phyloP scores from a whole-genome alignment of 2,113 vertebrate species.

The Syngnathoides biaculeatus region DNA sequence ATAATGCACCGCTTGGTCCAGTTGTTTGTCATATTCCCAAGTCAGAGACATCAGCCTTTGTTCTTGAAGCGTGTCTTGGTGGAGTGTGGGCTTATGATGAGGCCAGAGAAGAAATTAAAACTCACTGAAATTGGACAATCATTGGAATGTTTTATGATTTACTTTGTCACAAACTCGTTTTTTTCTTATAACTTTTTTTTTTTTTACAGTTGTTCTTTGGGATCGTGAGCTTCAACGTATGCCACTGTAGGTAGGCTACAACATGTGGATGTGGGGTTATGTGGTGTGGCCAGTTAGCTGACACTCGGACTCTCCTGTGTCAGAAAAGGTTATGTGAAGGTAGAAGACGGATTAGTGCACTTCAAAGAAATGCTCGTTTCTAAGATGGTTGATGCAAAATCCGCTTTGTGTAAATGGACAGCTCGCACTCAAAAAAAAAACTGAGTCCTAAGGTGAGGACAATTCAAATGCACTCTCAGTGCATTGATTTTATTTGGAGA shows the following conservation, averaged over 20 bases:
- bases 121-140: slow-evolving; percentile 26
- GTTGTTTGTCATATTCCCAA: slow-evolving; percentile 41
- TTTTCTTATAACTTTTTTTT: neutral
- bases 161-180: neutral
- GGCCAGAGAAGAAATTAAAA: slow-evolving; percentile 53
- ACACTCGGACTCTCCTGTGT: slow-evolving; percentile 39
- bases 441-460: slow-evolving; percentile 33
- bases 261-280: slow-evolving; percentile 13
- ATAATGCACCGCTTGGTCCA: slow-evolving; percentile 18
- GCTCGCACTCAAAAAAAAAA: slow-evolving; percentile 46
- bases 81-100: slow-evolving; percentile 44
- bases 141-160: neutral
- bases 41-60: slow-evolving; percentile 30
- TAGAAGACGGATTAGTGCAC: slow-evolving; percentile 70
- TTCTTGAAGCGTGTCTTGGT: slow-evolving; percentile 32
- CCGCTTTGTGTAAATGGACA: slow-evolving; percentile 65
- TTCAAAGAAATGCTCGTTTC: slow-evolving; percentile 71
- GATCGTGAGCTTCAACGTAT: slow-evolving; percentile 37
- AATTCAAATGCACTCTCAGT: slow-evolving; percentile 27
- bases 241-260: neutral
- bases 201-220: neutral
- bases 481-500: slow-evolving; percentile 28
- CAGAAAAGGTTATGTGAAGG: slow-evolving; percentile 70
- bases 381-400: slow-evolving; percentile 71
- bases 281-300: slow-evolving; percentile 26